Conservation (phyloP, 2,113 vertebrate genomes). For the Gymnocephalus cernua region DNA sequence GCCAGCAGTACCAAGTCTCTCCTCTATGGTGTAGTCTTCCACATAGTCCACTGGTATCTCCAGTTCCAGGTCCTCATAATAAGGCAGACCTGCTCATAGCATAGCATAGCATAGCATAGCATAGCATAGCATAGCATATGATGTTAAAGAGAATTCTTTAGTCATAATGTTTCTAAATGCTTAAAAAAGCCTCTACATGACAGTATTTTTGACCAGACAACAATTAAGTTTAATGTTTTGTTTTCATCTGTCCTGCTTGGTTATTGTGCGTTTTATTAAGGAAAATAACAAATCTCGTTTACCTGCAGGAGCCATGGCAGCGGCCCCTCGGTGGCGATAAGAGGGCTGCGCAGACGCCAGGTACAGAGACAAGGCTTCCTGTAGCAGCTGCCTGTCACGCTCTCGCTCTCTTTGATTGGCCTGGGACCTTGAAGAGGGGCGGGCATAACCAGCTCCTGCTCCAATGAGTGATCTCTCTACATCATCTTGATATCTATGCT, state of each 20-base stretch:
- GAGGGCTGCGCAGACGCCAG: constrained; percentile 86
- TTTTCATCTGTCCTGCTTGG: background rate
- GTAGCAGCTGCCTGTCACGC: constrained; percentile 88
- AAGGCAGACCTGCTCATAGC: constrained; percentile 73
- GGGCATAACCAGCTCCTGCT: constrained; percentile 73
- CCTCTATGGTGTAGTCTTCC: constrained; percentile 81
- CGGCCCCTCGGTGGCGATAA: constrained; percentile 73
- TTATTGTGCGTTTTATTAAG: background rate
- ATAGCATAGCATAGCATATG: background rate
- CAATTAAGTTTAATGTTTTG: background rate
- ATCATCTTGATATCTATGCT: constrained; percentile 90
- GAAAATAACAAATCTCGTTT: background rate
- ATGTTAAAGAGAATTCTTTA: background rate
- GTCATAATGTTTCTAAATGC: background rate
- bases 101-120: background rate
- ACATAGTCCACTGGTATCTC: constrained; percentile 81
- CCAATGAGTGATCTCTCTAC: constrained; percentile 78
- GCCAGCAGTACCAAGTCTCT: constrained; percentile 67
- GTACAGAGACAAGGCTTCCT: constrained; percentile 88
- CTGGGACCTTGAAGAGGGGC: constrained; percentile 83
- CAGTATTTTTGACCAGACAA: background rate
- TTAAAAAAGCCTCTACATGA: background rate
- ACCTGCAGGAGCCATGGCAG: constrained; percentile 72
- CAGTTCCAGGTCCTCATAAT: constrained; percentile 80
- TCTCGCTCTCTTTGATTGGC: constrained; percentile 78